Conservation (phyloP, 2,797 vertebrate species). For the Lycodopsis pacificus region DNA sequence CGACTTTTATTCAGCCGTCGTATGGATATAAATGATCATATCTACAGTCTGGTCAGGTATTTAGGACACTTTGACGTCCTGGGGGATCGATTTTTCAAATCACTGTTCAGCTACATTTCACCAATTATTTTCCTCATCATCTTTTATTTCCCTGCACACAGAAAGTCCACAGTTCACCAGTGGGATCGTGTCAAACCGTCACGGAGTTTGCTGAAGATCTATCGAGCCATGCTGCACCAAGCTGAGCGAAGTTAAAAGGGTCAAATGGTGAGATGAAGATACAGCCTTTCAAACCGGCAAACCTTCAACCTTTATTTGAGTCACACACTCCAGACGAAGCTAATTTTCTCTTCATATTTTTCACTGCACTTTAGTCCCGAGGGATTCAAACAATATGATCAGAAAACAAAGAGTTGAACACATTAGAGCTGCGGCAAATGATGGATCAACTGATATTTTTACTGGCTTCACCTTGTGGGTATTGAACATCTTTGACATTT, state of each 20-base stretch:
- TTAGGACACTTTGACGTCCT: not conserved
- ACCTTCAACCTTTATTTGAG: not conserved
- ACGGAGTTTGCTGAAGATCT: not conserved
- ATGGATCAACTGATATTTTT: not conserved
- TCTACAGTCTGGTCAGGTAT: conserved; percentile 1
- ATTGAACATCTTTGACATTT: not conserved
- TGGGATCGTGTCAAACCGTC: not conserved
- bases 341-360: not conserved
- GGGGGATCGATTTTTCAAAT: not conserved
- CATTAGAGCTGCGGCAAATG: not conserved
- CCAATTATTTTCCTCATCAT: not conserved
- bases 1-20: not conserved
- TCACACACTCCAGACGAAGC: not conserved
- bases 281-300: not conserved
- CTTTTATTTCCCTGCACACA: not conserved
- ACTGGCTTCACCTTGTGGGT: not conserved
- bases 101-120: not conserved
- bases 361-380: not conserved
- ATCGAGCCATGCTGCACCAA: not conserved
- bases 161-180: not conserved
- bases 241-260: not conserved
- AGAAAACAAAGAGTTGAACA: not conserved
- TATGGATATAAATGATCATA: not conserved
- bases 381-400: not conserved
- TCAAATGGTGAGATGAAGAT: not conserved